Percentiles rank a stretch among this genome's conserved stretches.
Conservation (phyloP, 2,113 vertebrate species). For the Vombatus ursinus region DNA sequence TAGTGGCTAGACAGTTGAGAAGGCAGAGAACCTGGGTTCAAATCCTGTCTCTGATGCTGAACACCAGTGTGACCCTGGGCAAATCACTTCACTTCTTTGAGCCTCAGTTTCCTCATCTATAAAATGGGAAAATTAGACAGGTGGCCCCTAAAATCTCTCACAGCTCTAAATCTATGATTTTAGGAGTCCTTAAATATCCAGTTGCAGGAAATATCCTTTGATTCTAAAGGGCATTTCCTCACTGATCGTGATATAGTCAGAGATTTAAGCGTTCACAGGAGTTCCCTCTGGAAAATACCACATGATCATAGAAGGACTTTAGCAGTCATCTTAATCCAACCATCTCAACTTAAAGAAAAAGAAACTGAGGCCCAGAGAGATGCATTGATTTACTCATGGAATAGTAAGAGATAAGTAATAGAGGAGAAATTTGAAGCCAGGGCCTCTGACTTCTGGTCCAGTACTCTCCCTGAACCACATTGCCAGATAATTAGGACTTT, state of each 20-base stretch:
- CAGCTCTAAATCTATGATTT: not conserved
- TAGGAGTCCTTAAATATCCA: not conserved
- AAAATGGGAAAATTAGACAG: not conserved
- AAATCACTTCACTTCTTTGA: not conserved
- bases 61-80: not conserved
- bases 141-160: not conserved
- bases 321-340: not conserved
- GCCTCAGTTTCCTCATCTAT: not conserved
- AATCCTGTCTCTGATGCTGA: not conserved
- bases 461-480: not conserved
- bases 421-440: not conserved
- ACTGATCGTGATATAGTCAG: not conserved
- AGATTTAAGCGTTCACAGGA: not conserved
- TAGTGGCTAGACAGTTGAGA: not conserved
- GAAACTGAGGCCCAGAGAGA: not conserved
- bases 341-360: not conserved
- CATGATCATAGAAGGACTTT: not conserved
- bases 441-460: not conserved
- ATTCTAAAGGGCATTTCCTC: not conserved
- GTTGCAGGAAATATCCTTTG: not conserved
- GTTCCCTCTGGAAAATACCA: not conserved
- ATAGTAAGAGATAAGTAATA: not conserved
- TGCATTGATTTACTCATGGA: not conserved
- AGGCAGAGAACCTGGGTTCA: not conserved
- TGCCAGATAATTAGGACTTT: not conserved